phyloP scores from a whole-genome alignment of 2,888 invertebrate species.

The Cryptophagus acutangulus region DNA sequence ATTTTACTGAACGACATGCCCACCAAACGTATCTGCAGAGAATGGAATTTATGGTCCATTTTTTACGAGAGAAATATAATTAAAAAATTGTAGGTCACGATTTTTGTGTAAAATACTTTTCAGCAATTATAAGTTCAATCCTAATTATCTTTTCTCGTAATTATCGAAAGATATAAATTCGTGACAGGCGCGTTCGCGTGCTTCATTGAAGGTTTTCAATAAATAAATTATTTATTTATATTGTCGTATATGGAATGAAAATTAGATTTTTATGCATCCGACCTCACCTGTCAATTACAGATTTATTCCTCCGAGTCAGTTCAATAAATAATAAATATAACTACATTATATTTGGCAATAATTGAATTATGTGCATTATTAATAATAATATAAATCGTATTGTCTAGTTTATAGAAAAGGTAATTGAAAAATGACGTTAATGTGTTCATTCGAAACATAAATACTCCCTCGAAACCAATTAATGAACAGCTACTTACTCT shows the following conservation, averaged over 20 bases:
- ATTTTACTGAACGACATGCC: constrained; percentile 1
- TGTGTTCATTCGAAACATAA: constrained; percentile 21
- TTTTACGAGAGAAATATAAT: constrained; percentile 2
- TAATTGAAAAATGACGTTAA: constrained; percentile 23
- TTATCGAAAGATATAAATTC: constrained; percentile 6
- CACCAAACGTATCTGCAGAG: background rate
- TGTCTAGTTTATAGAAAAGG: constrained; percentile 12
- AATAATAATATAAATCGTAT: too few species aligned
- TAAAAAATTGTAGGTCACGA: constrained; percentile 5
- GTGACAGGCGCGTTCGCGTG: constrained; percentile 9
- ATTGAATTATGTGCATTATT: too few species aligned
- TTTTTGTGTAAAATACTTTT: constrained; percentile 3
- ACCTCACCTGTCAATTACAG: constrained; percentile 8
- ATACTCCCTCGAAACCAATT: constrained; percentile 26
- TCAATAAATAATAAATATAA: too few species aligned
- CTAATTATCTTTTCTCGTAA: constrained; percentile 7
- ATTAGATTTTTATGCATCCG: background rate
- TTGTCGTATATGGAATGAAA: background rate
- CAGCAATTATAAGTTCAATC: constrained; percentile 4
- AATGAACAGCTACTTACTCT: constrained; percentile 24
- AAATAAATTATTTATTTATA: too few species aligned
- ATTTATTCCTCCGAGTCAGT: background rate
- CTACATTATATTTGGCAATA: too few species aligned
- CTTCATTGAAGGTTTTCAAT: constrained; percentile 8
- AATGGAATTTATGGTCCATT: constrained; percentile 2